Conservation (phyloP, 2,113 vertebrate genomes). For the Archocentrus centrarchus region DNA sequence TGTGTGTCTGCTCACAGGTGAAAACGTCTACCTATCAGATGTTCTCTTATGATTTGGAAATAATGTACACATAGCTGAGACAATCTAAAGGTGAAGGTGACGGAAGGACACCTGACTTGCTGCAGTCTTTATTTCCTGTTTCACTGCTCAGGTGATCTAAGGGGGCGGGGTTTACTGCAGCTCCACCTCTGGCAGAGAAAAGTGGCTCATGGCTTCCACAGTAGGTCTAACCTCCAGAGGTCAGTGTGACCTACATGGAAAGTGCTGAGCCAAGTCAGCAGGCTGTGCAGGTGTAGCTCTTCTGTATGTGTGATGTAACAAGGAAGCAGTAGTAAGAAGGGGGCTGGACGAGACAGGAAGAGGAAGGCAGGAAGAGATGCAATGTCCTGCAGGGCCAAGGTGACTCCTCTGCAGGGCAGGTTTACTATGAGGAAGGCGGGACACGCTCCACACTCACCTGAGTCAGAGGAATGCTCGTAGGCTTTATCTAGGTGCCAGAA, state of each 20-base stretch:
- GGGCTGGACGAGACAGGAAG: conserved; percentile 44
- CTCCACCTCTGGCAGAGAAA: conserved; percentile 13
- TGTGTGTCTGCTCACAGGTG: background rate
- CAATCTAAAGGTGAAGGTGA: conserved; percentile 63
- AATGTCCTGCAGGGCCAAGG: conserved; percentile 61
- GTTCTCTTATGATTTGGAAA: background rate
- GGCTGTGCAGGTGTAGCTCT: conserved; percentile 36
- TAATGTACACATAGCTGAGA: background rate
- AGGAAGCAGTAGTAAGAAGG: conserved; percentile 34
- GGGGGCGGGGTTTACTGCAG: conserved; percentile 26
- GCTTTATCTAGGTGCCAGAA: background rate
- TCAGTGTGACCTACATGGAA: conserved; percentile 34
- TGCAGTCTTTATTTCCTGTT: conserved; percentile 66
- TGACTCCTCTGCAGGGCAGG: conserved; percentile 50
- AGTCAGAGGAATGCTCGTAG: background rate
- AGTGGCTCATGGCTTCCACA: background rate
- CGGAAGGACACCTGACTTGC: conserved; percentile 58
- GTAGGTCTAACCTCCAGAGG: conserved; percentile 42
- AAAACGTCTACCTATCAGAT: background rate
- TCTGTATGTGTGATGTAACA: background rate
- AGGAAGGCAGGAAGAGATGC: conserved; percentile 35
- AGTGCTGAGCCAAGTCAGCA: conserved; percentile 16
- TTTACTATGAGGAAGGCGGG: background rate
- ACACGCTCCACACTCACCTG: background rate
- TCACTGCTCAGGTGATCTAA: conserved; percentile 65